Base-by-base conservation (phyloP, 1,140 invertebrate genomes). In the Papilio helenus region DNA sequence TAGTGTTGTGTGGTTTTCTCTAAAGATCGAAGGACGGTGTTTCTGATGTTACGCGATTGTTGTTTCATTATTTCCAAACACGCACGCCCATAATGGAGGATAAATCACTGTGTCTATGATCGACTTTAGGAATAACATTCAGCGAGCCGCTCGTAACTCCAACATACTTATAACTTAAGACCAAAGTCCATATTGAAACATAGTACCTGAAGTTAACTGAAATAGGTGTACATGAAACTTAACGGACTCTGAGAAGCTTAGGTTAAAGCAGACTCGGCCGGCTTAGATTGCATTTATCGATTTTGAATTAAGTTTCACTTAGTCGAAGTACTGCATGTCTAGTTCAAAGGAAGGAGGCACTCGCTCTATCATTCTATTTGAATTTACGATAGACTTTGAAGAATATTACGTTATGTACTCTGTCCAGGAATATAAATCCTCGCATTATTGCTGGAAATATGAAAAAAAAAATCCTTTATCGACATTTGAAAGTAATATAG, bases 271-370 rank as follows among this genome's bases (percentile, higher is more conserved):
- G 3, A 68, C 3, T 16, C 61, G 26, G 12, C 61, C 61, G 61
- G 61, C 61, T 68, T 68, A 68, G 61, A 68, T 68, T 68, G 61
- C 61, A 68, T 29, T 29, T 68, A 68, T 68, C 26, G 61, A 68
- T 68, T 68, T 68, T 29, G 61, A 68, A 68, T 68, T 68, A 68
- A 68, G 61, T 68, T 68, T 68, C 61, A 68, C 61, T 68, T 68
- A 68, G 61, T 68, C 14, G 61, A 18, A 68, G 61, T 68, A 26
- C 26, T 68, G 61, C 26, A 68, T 23, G 4, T 34, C 16, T 29
- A 68, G 61, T n/a, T 68, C 61, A 68, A 29, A 68, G 61, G 61
- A 68, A 29, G 26, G 34, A 68, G 26, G 61, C 61, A 68, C 61
- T 68, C 61, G 26, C 23, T 34, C 61, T 29, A 68, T 68, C 61